Conservation (phyloP, 2,797 vertebrate species). For the Hipposideros larvatus region DNA sequence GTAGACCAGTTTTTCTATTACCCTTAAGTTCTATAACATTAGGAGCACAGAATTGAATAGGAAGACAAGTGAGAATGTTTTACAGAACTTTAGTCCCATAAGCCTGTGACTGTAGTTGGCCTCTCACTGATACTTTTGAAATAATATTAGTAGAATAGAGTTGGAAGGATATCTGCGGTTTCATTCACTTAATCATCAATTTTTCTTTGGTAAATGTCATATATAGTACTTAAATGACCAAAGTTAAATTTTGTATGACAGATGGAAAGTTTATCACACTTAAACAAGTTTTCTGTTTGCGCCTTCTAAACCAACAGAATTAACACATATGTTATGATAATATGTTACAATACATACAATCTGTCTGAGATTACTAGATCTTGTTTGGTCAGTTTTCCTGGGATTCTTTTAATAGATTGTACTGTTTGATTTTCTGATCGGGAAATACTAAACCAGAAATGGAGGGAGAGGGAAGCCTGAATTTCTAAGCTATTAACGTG, state of each 20-base stretch:
- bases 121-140: neutral
- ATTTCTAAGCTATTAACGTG: neutral
- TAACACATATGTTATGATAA: neutral
- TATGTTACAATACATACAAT: neutral
- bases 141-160: no score
- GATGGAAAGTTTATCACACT: neutral
- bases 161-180: neutral
- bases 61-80: neutral
- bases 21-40: rapidly evolving
- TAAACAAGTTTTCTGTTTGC: neutral
- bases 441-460: slow-evolving; percentile 5
- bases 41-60: neutral
- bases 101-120: neutral
- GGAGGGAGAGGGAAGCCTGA: neutral
- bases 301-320: neutral
- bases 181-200: neutral
- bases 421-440: slow-evolving; percentile 8
- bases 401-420: neutral
- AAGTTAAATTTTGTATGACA: neutral
- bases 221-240: neutral
- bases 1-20: neutral
- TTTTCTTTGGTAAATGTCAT: neutral
- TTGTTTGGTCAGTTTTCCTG: neutral
- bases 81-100: neutral
- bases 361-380: neutral